phyloP scores from a whole-genome alignment of 2,888 invertebrate species.

The Eledona agricola region DNA sequence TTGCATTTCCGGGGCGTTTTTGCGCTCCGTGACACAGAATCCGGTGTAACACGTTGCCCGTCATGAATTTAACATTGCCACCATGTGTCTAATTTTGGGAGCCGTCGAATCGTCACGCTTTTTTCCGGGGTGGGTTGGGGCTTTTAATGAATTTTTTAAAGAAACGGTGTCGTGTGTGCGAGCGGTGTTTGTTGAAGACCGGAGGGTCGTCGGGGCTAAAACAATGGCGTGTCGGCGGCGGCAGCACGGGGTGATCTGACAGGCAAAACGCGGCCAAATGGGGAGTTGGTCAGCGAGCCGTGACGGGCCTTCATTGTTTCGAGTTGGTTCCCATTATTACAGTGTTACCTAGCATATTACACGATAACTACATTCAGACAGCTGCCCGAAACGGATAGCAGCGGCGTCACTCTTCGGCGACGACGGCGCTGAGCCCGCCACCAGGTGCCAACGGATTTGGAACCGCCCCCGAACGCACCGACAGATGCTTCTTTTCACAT shows the following conservation, averaged over 20 bases:
- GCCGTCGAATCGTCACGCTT: slow-evolving; percentile 21
- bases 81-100: slow-evolving; percentile 34
- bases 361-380: slow-evolving; percentile 48
- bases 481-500: too few species aligned
- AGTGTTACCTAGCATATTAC: slow-evolving; percentile 50
- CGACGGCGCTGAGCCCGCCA: slow-evolving; percentile 14
- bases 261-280: slow-evolving; percentile 42
- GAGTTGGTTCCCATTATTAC: slow-evolving; percentile 49
- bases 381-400: slow-evolving; percentile 45
- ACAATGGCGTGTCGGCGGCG: slow-evolving; percentile 42
- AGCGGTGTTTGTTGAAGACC: too few species aligned
- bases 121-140: slow-evolving; percentile 32
- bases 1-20: slow-evolving; percentile 20
- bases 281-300: slow-evolving; percentile 49
- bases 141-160: too few species aligned
- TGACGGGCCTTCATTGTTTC: slow-evolving; percentile 52
- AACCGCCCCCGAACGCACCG: too few species aligned
- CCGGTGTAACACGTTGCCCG: slow-evolving; percentile 20
- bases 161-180: too few species aligned
- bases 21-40: slow-evolving; percentile 21
- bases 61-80: slow-evolving; percentile 32
- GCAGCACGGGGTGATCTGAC: slow-evolving; percentile 41
- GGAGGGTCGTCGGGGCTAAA: slow-evolving; percentile 39
- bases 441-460: slow-evolving; percentile 20
- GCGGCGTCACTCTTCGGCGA: slow-evolving; percentile 32